phyloP scores from a whole-genome alignment of 2,113 vertebrate species.

The Chlorodrepanis virens region DNA sequence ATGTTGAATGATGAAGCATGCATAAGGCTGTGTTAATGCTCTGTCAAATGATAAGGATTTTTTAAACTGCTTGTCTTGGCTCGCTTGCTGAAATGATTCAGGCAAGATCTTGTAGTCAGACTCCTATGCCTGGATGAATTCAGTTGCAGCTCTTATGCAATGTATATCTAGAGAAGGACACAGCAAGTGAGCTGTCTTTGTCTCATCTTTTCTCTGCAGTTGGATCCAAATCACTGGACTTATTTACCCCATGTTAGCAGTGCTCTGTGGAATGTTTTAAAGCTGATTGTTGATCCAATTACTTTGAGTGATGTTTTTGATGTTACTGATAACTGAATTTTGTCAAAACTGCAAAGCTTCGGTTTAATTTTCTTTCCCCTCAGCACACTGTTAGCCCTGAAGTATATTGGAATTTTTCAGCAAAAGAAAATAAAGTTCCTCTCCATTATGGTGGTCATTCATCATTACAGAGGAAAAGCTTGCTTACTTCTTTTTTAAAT shows the following conservation, averaged over 20 bases:
- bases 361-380: neutral
- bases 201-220: neutral
- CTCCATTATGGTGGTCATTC: neutral
- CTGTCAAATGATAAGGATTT: neutral
- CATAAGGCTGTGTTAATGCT: neutral
- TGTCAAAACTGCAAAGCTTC: neutral
- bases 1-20: neutral
- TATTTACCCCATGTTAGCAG: neutral
- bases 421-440: neutral
- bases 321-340: neutral
- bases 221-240: neutral
- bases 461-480: neutral
- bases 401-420: neutral
- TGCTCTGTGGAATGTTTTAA: neutral
- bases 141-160: neutral
- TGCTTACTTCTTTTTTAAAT: neutral
- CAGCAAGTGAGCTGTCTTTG: neutral
- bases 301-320: neutral
- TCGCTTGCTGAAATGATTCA: slow-evolving; percentile 17
- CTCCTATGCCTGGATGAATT: neutral
- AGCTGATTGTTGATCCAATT: neutral
- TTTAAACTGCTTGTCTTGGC: slow-evolving; percentile 16
- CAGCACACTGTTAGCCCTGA: neutral
- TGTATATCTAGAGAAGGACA: neutral
- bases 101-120: neutral